Evolutionary conservation across 2,888 invertebrate genomes (phyloP).

Genomic region (Epirrhoe alternata): DNA sequence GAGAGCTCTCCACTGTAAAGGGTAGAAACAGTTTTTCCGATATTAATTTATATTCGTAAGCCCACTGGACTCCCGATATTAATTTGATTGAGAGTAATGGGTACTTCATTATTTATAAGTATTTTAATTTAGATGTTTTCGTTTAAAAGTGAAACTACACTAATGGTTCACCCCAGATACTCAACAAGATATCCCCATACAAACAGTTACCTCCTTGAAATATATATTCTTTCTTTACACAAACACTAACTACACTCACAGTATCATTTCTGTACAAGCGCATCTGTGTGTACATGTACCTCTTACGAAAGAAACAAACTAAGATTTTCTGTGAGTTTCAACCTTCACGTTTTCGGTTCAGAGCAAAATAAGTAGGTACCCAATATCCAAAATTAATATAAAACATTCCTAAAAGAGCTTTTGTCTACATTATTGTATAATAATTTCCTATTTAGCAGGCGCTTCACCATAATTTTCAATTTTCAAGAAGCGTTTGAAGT

Average conservation of each 20-base stretch:
- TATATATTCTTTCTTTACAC: too few relatives aligned
- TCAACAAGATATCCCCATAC: too few relatives aligned
- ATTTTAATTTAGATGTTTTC: neutral
- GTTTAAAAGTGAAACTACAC: neutral
- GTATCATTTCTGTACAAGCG: too few relatives aligned
- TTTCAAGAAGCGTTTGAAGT: constrained; percentile 43
- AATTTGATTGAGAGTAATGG: constrained; percentile 24
- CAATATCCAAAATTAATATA: constrained; percentile 32
- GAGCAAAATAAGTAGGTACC: constrained; percentile 17
- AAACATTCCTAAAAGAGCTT: constrained; percentile 35
- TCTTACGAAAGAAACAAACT: too few relatives aligned
- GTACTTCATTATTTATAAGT: neutral
- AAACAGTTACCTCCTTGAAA: too few relatives aligned
- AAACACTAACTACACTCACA: too few relatives aligned
- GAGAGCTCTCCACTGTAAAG: constrained; percentile 43
- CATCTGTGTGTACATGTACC: too few relatives aligned
- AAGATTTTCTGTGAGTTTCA: neutral
- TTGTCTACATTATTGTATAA: constrained; percentile 38
- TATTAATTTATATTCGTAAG: constrained; percentile 51
- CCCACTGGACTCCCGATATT: constrained; percentile 27
- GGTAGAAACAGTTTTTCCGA: constrained; percentile 51
- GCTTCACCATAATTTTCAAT: constrained; percentile 44
- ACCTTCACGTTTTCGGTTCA: neutral
- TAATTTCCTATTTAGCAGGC: constrained; percentile 42
- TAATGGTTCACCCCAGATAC: too few relatives aligned